These are phyloP conservation scores for Agrochola lota DNA, from an alignment of 2,888 invertebrate genomes.

Conservation along the genomic window DNA sequence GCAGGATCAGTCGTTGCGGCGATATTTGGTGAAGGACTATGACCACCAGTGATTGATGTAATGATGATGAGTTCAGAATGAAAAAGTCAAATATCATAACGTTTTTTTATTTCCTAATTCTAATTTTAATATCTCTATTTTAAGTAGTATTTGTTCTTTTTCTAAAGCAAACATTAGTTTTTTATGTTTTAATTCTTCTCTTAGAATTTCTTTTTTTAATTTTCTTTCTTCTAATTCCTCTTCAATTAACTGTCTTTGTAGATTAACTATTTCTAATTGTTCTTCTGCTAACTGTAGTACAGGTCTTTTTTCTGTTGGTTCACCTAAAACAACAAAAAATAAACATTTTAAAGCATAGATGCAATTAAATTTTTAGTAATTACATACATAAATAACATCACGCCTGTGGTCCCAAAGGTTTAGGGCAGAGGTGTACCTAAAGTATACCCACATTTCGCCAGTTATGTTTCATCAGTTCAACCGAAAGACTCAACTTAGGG, in stretches of 20 bases:
- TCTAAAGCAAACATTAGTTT: conserved; percentile 34
- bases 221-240: conserved; percentile 16
- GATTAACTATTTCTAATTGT: conserved; percentile 5
- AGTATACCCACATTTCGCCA: too few species aligned
- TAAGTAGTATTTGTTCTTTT: conserved; percentile 15
- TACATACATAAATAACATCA: too few species aligned
- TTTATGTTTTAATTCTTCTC: conserved; percentile 23
- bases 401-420: too few species aligned
- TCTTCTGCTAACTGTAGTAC: conserved; percentile 1
- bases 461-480: too few species aligned
- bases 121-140: conserved; percentile 29
- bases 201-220: conserved; percentile 3
- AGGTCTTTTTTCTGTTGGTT: background rate
- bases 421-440: too few species aligned
- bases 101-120: conserved; percentile 18
- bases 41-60: background rate
- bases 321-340: conserved; percentile 7
- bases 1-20: too few species aligned
- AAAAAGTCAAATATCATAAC: background rate
- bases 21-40: too few species aligned
- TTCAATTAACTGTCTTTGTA: conserved; percentile 18
- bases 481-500: too few species aligned
- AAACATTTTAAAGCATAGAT: background rate
- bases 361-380: background rate
- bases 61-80: background rate